These are phyloP conservation scores for Conistra vaccinii DNA, from an alignment of 2,888 invertebrate genomes.

Conservation along the genomic window DNA sequence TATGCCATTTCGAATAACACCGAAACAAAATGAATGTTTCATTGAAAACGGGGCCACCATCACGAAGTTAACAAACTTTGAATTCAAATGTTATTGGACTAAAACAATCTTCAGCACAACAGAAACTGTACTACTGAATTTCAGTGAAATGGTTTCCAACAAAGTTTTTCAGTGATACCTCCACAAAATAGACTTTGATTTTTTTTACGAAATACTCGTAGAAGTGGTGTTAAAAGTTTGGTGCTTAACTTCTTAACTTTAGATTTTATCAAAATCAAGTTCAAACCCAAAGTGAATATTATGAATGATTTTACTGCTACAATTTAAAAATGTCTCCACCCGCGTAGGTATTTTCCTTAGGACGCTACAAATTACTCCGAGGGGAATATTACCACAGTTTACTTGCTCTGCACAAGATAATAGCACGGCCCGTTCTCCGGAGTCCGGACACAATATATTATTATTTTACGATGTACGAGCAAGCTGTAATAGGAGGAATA, in stretches of 20 bases:
- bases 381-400: slow-evolving; percentile 26
- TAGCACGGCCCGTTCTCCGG: slow-evolving; percentile 26
- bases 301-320: not conserved
- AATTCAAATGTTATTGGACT: slow-evolving; percentile 64
- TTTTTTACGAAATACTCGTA: slow-evolving; percentile 29
- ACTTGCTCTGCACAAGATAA: slow-evolving; percentile 39
- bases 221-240: slow-evolving; percentile 20
- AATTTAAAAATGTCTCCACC: not conserved
- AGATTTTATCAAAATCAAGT: slow-evolving; percentile 12
- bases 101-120: slow-evolving; percentile 60
- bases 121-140: slow-evolving; percentile 28
- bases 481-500: slow-evolving; percentile 42
- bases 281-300: not conserved
- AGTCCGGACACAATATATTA: slow-evolving; percentile 39
- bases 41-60: slow-evolving; percentile 51
- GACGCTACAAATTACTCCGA: slow-evolving; percentile 15
- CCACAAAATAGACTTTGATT: slow-evolving; percentile 38
- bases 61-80: slow-evolving; percentile 56
- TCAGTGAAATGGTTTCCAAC: slow-evolving; percentile 14
- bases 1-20: slow-evolving; percentile 43
- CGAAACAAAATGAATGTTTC: slow-evolving; percentile 53
- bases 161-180: slow-evolving; percentile 43
- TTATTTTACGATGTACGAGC: slow-evolving; percentile 45
- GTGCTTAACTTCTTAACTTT: slow-evolving; percentile 24
- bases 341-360: not conserved